phyloP scores from a whole-genome alignment of 2,888 invertebrate genomes.

The Crossocerus cetratus region DNA sequence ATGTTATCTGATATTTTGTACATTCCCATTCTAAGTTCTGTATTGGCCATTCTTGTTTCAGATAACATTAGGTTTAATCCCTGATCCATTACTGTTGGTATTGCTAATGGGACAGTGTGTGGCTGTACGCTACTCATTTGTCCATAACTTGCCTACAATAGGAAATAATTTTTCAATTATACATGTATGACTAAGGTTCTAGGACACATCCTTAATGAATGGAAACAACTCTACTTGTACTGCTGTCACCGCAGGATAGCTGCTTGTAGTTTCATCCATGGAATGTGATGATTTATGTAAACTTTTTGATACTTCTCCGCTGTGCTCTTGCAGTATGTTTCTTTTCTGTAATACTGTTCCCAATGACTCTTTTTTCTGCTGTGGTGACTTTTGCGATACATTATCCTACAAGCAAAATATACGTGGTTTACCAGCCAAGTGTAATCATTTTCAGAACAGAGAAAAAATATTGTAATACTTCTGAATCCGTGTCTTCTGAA shows the following conservation, averaged over 20 bases:
- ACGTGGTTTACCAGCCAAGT: background rate
- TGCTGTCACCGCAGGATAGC: constrained; percentile 38
- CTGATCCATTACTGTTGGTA: constrained; percentile 72
- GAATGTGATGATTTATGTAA: constrained; percentile 40
- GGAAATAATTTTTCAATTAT: background rate
- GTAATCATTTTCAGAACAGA: background rate
- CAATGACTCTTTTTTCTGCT: constrained; percentile 50
- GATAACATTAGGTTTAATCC: constrained; percentile 79
- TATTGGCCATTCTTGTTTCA: constrained; percentile 82
- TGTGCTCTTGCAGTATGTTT: constrained; percentile 19
- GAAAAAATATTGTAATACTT: constrained; percentile 57
- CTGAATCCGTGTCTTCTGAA: constrained; percentile 75
- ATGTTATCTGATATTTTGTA: constrained; percentile 82
- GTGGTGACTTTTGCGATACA: constrained; percentile 35
- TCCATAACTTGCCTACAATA: constrained; percentile 63
- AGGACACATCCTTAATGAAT: background rate
- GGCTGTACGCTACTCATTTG: constrained; percentile 64
- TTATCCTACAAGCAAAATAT: constrained; percentile 52
- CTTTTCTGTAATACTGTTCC: constrained; percentile 38
- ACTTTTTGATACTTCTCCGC: constrained; percentile 26
- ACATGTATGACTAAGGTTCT: background rate
- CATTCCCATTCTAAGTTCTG: constrained; percentile 83
- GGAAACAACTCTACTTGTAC: constrained; percentile 43
- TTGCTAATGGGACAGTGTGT: constrained; percentile 58
- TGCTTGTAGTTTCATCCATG: constrained; percentile 37